phyloP scores from a whole-genome alignment of 2,888 invertebrate species.

The Trichopria drosophilae region DNA sequence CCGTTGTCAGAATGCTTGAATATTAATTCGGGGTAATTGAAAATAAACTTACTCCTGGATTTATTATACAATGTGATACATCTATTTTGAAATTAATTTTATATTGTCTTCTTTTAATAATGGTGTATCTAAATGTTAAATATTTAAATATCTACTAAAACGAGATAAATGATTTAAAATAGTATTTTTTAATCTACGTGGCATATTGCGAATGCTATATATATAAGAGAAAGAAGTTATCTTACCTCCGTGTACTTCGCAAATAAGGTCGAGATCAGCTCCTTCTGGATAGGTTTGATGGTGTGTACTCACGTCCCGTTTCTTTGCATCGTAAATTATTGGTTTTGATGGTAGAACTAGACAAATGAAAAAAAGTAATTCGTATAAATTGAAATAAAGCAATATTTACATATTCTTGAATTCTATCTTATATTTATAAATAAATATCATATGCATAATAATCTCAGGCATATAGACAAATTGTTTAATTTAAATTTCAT shows the following conservation, averaged over 20 bases:
- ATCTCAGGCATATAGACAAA: no score
- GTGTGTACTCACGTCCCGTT: constrained; percentile 76
- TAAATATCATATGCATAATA: no score
- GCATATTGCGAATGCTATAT: background rate
- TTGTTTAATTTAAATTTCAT: no score
- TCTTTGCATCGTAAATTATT: constrained; percentile 81
- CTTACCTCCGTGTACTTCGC: constrained; percentile 86
- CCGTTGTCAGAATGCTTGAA: no score
- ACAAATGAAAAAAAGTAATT: constrained; percentile 50
- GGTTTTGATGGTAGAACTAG: constrained; percentile 84
- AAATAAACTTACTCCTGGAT: no score
- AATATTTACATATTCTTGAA: background rate
- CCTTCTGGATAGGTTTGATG: constrained; percentile 88
- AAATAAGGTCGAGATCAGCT: constrained; percentile 77
- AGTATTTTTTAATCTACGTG: background rate
- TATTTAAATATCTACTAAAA: no score
- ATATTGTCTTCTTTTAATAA: no score
- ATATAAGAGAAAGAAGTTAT: constrained; percentile 21
- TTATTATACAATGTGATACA: no score
- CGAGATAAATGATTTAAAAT: background rate
- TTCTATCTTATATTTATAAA: no score
- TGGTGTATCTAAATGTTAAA: no score
- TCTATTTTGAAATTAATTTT: no score
- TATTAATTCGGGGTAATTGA: no score
- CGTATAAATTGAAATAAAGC: background rate